phyloP scores from a whole-genome alignment of 2,797 vertebrate species.

The Erpetoichthys calabaricus region DNA sequence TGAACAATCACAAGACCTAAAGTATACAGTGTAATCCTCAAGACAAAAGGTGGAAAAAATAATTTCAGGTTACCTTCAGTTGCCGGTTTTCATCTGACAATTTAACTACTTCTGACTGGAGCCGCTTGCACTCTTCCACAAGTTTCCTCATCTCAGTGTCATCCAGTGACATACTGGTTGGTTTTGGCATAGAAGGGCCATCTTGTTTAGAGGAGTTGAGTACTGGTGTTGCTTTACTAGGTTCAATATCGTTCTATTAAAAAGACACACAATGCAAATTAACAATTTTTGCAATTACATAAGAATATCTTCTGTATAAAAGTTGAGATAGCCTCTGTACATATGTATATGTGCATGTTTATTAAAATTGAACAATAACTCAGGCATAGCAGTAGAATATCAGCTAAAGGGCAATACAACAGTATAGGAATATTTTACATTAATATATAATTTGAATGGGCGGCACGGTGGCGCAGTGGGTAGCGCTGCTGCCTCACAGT shows the following conservation, averaged over 20 bases:
- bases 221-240: constrained; percentile 52
- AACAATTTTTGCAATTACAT: constrained; percentile 17
- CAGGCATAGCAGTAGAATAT: too few relatives aligned
- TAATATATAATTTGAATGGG: too few relatives aligned
- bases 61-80: constrained; percentile 64
- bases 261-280: constrained; percentile 23
- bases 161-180: constrained; percentile 50
- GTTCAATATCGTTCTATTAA: constrained; percentile 73
- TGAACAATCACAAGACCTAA: too few relatives aligned
- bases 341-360: not conserved
- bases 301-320: constrained; percentile 16
- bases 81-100: constrained; percentile 80
- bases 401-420: too few relatives aligned
- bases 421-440: too few relatives aligned
- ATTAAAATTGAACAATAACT: not conserved
- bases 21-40: too few relatives aligned
- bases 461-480: too few relatives aligned
- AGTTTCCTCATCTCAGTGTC: constrained; percentile 78
- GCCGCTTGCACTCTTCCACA: constrained; percentile 84
- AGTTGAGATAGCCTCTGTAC: constrained; percentile 14
- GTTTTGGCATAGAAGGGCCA: constrained; percentile 49
- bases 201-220: constrained; percentile 70
- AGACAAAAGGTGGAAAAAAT: too few relatives aligned
- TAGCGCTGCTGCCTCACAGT: too few relatives aligned
- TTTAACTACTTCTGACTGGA: constrained; percentile 76